Base-by-base conservation (phyloP, 2,797 vertebrate species). In the Arnoldichthys spilopterus region DNA sequence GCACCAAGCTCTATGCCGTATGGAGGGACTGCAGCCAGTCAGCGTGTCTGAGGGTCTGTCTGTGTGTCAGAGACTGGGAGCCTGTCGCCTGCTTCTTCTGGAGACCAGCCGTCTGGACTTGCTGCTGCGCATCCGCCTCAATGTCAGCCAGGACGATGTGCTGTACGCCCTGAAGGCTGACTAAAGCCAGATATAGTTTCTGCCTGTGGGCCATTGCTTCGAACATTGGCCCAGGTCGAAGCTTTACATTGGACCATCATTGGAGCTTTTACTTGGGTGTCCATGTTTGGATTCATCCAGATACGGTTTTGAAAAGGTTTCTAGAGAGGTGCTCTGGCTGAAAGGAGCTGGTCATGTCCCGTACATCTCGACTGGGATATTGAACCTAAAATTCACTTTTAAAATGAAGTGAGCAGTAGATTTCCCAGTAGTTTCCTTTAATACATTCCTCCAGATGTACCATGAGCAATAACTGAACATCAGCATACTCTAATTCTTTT, bases 121-220 rank as follows among this genome's bases (percentile, higher is more conserved):
- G 6, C 91, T 96, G n/a, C 91, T 93, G 85, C 90, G 95, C 0
- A 92, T 99, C 73, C 91, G 96, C 24, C 95, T 99, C 67, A 99
- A 98, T 2, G 84, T 98, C 70, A 97, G 96, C 90, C 97, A 96
- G 88, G 96, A 97, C 0, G 95, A 98, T 28, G 91, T 97, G 40
- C 88, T 97, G 43, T 98, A 93, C 4, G 97, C 96, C 0, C 91
- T 99, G 75, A 96, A 93, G 88, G 90, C 92, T 0, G 93, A 95
- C 56, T 96, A 86, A 93, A 6, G 12, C 43, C n/a, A 30, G 4
- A n/a, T 8, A 1, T 3, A 6, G 61, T 16, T 43, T n/a, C 3
- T 32, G 28, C 30, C 28, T 7, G 34, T 18, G 15, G 4, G 4
- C 16, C 24, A 13, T 11, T 15, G 12, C 13, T 47, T 6, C 2